Evolutionary conservation across 2,888 invertebrate species (phyloP).

Genomic region (Scelioninae gen. 2): DNA sequence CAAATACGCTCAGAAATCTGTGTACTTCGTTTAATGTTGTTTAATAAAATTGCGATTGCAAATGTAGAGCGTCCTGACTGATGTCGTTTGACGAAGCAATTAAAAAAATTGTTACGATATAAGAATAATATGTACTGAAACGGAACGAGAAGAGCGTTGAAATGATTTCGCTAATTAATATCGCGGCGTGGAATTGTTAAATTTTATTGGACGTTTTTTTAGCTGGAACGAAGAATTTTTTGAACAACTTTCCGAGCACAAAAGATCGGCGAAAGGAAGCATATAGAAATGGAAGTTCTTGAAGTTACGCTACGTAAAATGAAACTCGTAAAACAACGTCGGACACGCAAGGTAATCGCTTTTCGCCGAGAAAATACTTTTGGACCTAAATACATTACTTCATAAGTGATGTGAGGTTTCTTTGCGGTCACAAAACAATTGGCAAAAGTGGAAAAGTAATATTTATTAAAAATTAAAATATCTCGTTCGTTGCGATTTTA

Average conservation of each 20-base stretch:
- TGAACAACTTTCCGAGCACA: not conserved
- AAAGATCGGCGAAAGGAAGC: slow-evolving; percentile 1
- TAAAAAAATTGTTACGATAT: no score
- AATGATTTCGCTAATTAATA: slow-evolving; percentile 4
- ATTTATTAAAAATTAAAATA: no score
- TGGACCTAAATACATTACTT: no score
- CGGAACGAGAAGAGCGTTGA: no score
- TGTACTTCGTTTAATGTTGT: no score
- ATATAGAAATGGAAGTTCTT: not conserved
- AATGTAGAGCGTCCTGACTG: no score
- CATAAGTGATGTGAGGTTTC: slow-evolving; percentile 8
- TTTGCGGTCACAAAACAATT: no score
- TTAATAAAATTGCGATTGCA: no score
- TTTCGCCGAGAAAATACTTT: slow-evolving; percentile 38
- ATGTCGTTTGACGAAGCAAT: no score
- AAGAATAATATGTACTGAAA: not conserved
- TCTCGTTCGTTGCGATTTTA: no score
- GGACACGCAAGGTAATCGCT: slow-evolving; percentile 67
- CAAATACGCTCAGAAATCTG: not conserved
- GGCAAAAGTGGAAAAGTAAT: no score
- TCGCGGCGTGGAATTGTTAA: not conserved
- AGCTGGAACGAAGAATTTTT: not conserved
- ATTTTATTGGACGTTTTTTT: not conserved
- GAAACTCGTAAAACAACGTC: slow-evolving; percentile 71
- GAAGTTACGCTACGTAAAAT: slow-evolving; percentile 70